Percentiles rank a stretch among this genome's conserved stretches.
Conservation (phyloP, 1,140 invertebrate genomes). For the Zaprionus taronus region DNA sequence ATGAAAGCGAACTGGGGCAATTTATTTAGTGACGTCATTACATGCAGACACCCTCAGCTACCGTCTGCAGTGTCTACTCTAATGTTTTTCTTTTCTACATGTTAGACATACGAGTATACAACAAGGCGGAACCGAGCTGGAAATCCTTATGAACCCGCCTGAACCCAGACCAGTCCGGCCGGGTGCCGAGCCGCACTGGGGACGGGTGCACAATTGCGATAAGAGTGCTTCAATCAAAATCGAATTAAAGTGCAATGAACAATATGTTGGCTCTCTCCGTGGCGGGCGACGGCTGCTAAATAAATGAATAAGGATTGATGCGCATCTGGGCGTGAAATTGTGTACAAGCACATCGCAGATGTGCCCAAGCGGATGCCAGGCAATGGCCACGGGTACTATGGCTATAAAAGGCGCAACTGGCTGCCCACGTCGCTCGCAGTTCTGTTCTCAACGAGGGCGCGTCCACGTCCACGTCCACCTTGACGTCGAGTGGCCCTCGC, state of each 20-base stretch:
- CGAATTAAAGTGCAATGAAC: conserved; percentile 72
- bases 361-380: conserved; percentile 23
- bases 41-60: neutral
- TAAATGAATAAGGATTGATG: conserved; percentile 57
- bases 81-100: neutral
- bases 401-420: conserved; percentile 57
- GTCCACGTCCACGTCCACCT: conserved; percentile 4
- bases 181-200: neutral
- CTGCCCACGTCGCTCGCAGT: conserved; percentile 43
- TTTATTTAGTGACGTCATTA: conserved; percentile 35
- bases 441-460: neutral
- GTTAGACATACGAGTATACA: neutral
- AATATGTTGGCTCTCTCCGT: conserved; percentile 44
- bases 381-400: neutral
- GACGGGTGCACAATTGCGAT: conserved; percentile 74
- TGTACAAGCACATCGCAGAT: conserved; percentile 47
- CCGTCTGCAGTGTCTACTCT: neutral
- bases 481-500: neutral
- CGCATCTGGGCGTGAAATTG: conserved; percentile 73
- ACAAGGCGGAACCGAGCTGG: conserved; percentile 7
- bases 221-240: conserved; percentile 78
- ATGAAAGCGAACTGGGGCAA: conserved; percentile 35
- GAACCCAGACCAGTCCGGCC: neutral
- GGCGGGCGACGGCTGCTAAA: conserved; percentile 34
- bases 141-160: neutral